Evolutionary conservation across 2,113 vertebrate genomes (phyloP).

Genomic region (Mustela nigripes): DNA sequence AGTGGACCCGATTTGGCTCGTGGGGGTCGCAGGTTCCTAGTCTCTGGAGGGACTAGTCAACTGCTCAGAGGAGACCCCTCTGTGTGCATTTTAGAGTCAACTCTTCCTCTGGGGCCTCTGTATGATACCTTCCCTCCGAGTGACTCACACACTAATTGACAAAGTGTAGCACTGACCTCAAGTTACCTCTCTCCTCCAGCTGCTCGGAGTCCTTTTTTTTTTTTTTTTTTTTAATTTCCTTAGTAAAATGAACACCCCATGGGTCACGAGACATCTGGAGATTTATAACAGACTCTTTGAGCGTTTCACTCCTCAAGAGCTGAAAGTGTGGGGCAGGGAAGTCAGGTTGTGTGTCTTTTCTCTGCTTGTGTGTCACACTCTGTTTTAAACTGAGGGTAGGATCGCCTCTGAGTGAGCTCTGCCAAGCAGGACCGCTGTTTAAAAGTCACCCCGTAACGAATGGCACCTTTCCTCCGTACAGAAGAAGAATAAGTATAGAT

Average conservation of each 20-base stretch:
- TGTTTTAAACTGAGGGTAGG: not conserved
- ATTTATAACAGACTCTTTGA: constrained; percentile 52
- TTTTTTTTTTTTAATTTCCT: constrained; percentile 31
- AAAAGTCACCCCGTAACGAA: constrained; percentile 44
- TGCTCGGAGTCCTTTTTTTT: constrained; percentile 19
- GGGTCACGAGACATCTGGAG: constrained; percentile 64
- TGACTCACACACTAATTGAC: constrained; percentile 51
- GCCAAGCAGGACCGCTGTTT: not conserved
- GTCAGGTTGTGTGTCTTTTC: not conserved
- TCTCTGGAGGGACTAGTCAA: not conserved
- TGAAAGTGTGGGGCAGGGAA: constrained; percentile 1
- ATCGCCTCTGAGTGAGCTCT: not conserved
- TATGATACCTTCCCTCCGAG: not conserved
- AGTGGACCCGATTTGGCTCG: fast-evolving
- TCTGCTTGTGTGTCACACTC: constrained; percentile 38
- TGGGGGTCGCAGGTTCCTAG: not conserved
- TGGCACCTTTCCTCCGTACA: not conserved
- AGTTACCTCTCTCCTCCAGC: constrained; percentile 35
- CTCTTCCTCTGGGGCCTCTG: not conserved
- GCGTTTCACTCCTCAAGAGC: constrained; percentile 13
- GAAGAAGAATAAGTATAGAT: not conserved
- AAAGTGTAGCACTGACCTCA: constrained; percentile 29
- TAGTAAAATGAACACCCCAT: constrained; percentile 68
- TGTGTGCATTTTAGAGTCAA: not conserved
- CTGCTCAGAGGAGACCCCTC: not conserved